Evolutionary conservation across 2,113 vertebrate genomes (phyloP), one percentile per base, ranked within the genome.

Genomic region (Nymphicus hollandicus): DNA sequence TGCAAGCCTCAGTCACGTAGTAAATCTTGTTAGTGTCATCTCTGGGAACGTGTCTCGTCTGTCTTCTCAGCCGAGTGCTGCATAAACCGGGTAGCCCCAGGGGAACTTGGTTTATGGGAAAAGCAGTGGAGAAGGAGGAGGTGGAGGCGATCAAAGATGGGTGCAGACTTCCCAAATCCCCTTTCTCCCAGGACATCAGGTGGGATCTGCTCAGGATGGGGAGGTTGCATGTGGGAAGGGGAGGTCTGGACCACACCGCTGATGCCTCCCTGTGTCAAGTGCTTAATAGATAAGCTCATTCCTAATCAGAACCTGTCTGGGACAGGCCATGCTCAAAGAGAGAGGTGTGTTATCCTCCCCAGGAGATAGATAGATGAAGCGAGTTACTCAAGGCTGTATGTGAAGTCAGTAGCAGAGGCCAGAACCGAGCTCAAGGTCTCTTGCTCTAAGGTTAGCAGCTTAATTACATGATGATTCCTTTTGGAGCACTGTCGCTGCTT

Each of bases 1-100:
- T 92, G 93, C 79, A 97, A 94, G 93, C 92, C 92, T 89, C 83
- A 92, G 79, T 87, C 72, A 83, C 17, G 31, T 87, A 77, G 81
- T 94, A 93, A 95, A 97, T 95, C 95, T 96, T 93, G 93, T 87
- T 92, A 97, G 72, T 94, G 78, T 94, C 96, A 81, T 83, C 90
- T 35, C 89, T 20, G 52, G 33, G 47, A 87, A 94, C 3, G 29
- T 56, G 74, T 77, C 86, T 85, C 37, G 17, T 95, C 81, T 92
- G 89, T 95, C 69, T 95, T 80, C 52, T 82, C 80, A 93, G 91
- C 60, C 2, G 16, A 81, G 66, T 3, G 66, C 63, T 93, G 88
- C 88, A 74, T 47, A 58, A 43, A 61, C 35, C 88, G 68, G 91
- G 50, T 68, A 88, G 82, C 81, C 85, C 74, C 68, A 77, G 92